Evolutionary conservation across 1,140 invertebrate genomes (phyloP).

Genomic region (Scaptomyza graminum): DNA sequence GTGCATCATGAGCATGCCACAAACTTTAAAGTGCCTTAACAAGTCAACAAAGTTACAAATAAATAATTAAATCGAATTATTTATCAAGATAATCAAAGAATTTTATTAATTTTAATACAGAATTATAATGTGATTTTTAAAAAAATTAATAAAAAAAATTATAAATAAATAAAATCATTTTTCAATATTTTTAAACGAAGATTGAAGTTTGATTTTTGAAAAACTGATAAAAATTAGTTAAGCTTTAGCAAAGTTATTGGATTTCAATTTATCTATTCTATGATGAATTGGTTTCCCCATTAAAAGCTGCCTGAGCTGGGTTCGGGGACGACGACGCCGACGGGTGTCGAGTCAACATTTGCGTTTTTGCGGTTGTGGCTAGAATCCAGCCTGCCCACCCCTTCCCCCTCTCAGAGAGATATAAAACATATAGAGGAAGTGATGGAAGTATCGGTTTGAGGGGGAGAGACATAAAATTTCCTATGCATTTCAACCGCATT

Average conservation of each 20-base stretch:
- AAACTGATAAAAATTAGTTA: no score
- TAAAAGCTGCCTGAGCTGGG: background rate
- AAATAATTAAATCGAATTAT: background rate
- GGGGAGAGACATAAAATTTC: slow-evolving; percentile 58
- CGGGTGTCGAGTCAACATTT: slow-evolving; percentile 67
- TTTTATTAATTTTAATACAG: no score
- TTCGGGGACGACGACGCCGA: background rate
- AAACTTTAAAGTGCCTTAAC: slow-evolving; percentile 41
- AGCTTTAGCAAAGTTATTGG: no score
- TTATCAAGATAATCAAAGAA: background rate
- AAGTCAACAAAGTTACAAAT: background rate
- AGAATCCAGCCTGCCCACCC: background rate
- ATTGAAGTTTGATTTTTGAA: no score
- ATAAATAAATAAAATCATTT: no score
- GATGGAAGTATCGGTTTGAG: no score
- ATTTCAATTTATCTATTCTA: no score
- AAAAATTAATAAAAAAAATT: no score
- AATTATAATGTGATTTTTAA: no score
- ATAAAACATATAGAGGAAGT: background rate
- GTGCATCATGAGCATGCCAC: slow-evolving; percentile 26
- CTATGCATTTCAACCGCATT: slow-evolving; percentile 78
- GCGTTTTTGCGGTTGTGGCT: slow-evolving; percentile 73
- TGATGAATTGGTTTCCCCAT: background rate
- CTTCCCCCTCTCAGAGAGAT: no score
- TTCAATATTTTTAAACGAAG: no score